Base-by-base conservation (phyloP, 2,888 invertebrate species). In the Hemaris fuciformis region DNA sequence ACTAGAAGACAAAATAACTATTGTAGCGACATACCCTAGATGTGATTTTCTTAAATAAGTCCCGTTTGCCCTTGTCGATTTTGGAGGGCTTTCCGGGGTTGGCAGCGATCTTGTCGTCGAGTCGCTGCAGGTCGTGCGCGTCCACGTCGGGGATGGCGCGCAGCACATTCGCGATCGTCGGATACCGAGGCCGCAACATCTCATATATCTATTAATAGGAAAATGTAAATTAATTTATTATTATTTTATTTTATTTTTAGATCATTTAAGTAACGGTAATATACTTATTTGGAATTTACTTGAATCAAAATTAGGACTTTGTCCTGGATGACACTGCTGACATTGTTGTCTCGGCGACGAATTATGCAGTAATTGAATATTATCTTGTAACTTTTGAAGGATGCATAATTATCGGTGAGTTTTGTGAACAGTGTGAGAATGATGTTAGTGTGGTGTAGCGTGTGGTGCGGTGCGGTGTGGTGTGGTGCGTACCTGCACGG, bases 31-130 rank as follows among this genome's bases (percentile, higher is more conserved):
- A 85, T 84, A 96, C 96, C 88, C 95, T 95, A 65, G 95, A 94
- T 7, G 97, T 97, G 71, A 97, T 95, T 87, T 97, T 98, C 90
- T 96, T 98, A 87, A 98, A 98, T 58, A 97, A 93, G 81, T 98
- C 98, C 72, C 97, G 97, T 83, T 97, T 98, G 73, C 96, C 96
- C 83, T 98, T 98, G 80, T 98, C 98, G 48, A 96, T 95, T 85
- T 97, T 96, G 80, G 95, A 94, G 60, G 96, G 96, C 75, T 95
- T 95, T 69, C 94, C 93, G 70, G 94, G 92, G 15, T 94, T 94
- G 60, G 91, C 91, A 27, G 94, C 90, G 81, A 98, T 95, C 80
- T 97, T 96, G 78, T 98, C 98, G 84, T 98, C 98, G 63, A 98
- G 94, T 66, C 96, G 95, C 80, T 97, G 96, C 67, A 98, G 88